These are phyloP conservation scores for Conus canariensis DNA, from an alignment of 2,888 invertebrate genomes.

Conservation along the genomic window DNA sequence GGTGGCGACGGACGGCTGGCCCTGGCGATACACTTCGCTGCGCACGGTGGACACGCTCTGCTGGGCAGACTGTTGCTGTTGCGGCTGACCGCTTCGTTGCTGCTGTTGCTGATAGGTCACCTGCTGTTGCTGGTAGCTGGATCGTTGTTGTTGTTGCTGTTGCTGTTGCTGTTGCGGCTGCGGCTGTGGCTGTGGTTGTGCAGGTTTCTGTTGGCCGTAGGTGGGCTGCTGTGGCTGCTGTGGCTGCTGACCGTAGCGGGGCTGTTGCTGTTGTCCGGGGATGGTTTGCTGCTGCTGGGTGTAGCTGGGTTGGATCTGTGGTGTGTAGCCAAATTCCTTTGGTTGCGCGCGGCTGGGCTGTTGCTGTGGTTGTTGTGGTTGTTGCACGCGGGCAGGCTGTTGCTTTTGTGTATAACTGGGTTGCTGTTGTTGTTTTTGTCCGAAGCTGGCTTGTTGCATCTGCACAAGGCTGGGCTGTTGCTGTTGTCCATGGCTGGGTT, in stretches of 20 bases:
- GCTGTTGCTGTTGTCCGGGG: not conserved
- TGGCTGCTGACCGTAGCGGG: not conserved
- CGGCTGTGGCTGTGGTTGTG: not conserved
- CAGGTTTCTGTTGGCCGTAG: not conserved
- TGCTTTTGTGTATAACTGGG: not conserved
- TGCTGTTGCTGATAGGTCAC: not conserved
- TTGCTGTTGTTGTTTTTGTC: not conserved
- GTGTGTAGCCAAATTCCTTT: not conserved
- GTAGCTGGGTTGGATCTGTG: not conserved
- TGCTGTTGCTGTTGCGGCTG: not conserved
- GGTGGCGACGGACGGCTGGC: not conserved
- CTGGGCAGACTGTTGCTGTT: not conserved
- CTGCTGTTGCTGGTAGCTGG: not conserved
- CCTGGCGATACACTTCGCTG: not conserved
- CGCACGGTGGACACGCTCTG: not conserved
- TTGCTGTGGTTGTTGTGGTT: not conserved
- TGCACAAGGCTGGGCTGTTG: not conserved
- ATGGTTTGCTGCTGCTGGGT: not conserved
- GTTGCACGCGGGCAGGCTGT: not conserved
- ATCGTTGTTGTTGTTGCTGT: slow-evolving; percentile 1
- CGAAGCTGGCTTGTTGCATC: not conserved
- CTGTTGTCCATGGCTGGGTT: not conserved
- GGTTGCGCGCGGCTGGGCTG: not conserved
- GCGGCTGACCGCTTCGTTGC: not conserved
- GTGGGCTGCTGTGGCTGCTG: not conserved